Evolutionary conservation across 2,113 vertebrate genomes (phyloP).

Genomic region (Pseudonaja textilis): DNA sequence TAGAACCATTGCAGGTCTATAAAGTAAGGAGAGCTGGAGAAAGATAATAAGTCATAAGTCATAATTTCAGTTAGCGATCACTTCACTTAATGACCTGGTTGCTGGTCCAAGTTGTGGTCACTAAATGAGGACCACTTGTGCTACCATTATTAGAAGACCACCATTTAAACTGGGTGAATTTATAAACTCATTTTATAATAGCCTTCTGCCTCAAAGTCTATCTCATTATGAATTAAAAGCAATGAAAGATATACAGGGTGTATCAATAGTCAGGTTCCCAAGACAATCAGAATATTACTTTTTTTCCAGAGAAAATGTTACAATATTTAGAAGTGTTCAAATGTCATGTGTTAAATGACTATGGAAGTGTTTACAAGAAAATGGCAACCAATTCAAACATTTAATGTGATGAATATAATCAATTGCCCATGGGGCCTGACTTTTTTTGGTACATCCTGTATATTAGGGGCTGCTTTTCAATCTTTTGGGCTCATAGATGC

Average conservation of each 20-base stretch:
- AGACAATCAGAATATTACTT: not conserved
- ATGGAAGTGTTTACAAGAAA: not conserved
- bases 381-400: not conserved
- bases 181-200: not conserved
- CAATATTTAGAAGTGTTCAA: not conserved
- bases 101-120: not conserved
- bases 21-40: not conserved
- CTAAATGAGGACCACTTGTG: not conserved
- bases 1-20: not conserved
- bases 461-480: not conserved
- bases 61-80: not conserved
- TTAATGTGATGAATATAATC: not conserved
- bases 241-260: not conserved
- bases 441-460: not conserved
- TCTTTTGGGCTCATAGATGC: not conserved
- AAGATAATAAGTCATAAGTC: not conserved
- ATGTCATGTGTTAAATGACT: not conserved
- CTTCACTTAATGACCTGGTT: not conserved
- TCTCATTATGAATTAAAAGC: not conserved
- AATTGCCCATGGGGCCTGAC: not conserved
- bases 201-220: not conserved
- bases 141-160: not conserved
- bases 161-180: not conserved
- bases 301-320: not conserved
- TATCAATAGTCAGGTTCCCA: not conserved